Evolutionary conservation across 1,140 invertebrate species (phyloP).

Genomic region (Rhagoletis zephyria): DNA sequence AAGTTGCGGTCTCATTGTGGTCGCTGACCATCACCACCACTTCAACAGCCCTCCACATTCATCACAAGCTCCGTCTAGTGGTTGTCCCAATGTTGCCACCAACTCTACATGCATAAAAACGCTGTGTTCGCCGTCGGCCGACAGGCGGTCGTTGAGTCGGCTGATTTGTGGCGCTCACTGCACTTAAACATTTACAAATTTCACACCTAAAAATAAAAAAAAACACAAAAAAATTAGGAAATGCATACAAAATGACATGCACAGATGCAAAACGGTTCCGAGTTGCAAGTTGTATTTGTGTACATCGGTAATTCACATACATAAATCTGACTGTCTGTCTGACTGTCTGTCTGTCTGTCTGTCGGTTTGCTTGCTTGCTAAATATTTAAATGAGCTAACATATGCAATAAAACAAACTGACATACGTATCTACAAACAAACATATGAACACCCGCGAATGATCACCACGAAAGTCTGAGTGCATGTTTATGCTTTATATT

Average conservation of each 20-base stretch:
- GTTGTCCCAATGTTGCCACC: not conserved
- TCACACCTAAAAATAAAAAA: conserved; percentile 23
- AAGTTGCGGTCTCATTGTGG: conserved; percentile 47
- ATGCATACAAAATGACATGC: conserved; percentile 40
- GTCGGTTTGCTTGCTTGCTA: not conserved
- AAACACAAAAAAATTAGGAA: conserved; percentile 24
- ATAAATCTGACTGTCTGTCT: conserved; percentile 19
- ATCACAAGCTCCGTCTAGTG: not conserved
- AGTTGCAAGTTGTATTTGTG: not conserved
- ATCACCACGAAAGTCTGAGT: not conserved
- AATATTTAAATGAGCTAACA: conserved; percentile 45
- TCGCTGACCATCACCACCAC: not conserved
- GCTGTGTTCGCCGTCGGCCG: not conserved
- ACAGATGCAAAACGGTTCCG: conserved; percentile 35
- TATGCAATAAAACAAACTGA: not conserved
- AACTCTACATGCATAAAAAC: not conserved
- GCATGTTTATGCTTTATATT: not conserved
- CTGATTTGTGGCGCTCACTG: not conserved
- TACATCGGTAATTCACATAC: conserved; percentile 6
- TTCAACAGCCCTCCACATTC: no score
- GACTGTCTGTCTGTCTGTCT: not conserved
- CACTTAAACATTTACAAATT: conserved; percentile 35
- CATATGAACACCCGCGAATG: not conserved
- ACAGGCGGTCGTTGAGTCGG: conserved; percentile 10
- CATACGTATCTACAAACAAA: not conserved